Evolutionary conservation across 2,113 vertebrate species (phyloP).

Genomic region (Platysteira castanea): DNA sequence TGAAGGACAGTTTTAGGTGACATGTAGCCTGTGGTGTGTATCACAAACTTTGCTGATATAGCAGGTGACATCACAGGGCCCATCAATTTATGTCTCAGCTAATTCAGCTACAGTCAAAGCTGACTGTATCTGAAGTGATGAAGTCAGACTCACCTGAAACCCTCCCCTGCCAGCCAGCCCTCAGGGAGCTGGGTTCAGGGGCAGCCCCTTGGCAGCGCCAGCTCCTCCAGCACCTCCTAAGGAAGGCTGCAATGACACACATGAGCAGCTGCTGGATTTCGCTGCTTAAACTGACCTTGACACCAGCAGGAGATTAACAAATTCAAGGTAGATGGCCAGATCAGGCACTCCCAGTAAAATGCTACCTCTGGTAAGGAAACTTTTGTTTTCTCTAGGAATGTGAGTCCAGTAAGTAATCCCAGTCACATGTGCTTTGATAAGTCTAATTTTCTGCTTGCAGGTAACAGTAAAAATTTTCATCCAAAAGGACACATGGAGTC

Average conservation of each 20-base stretch:
- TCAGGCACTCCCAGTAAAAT: not conserved
- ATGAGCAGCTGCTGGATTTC: rapidly evolving
- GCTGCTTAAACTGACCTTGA: not conserved
- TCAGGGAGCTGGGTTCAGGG: not conserved
- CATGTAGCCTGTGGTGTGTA: not conserved
- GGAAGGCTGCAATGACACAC: not conserved
- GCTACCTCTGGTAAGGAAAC: not conserved
- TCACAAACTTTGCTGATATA: not conserved
- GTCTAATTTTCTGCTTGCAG: not conserved
- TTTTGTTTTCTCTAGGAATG: not conserved
- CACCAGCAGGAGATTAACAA: not conserved
- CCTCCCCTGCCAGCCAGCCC: not conserved
- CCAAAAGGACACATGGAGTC: not conserved
- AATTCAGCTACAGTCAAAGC: not conserved
- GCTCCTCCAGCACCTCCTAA: rapidly evolving
- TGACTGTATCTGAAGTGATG: not conserved
- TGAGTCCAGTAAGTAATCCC: not conserved
- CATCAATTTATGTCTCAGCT: not conserved
- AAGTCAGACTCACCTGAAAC: not conserved
- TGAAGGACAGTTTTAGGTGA: not conserved
- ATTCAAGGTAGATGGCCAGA: not conserved
- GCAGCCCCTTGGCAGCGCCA: not conserved
- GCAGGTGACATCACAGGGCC: not conserved
- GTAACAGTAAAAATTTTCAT: not conserved
- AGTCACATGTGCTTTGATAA: not conserved